Evolutionary conservation across 2,797 vertebrate species (phyloP), one percentile per base, ranked within the genome.

Genomic region (Rhinichthys osculus): DNA sequence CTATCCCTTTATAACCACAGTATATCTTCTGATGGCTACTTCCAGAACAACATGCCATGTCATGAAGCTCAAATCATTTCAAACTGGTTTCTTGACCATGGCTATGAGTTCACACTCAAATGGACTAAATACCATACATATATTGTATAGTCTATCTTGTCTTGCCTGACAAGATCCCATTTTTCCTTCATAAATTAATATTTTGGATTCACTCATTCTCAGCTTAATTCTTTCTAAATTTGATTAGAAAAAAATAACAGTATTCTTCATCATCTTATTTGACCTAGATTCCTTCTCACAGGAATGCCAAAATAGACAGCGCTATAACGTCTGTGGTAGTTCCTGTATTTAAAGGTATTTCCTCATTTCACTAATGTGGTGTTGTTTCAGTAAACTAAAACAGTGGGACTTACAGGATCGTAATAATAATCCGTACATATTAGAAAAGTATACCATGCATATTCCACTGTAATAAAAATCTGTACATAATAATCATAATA

Each of bases 381-480:
- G 30, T 30, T 64, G n/a, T 30, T 79, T 64, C 23, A 66, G 38
- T 78, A 64, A 78, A 57, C 21, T 78, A 40, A 78, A 79, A 64
- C 77, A 47, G 57, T 13, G 11, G 13, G 21, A 50, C 30, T 38
- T 69, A 23, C 11, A 54, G 47, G 30, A 10, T 54, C 7, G 27
- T 69, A 69, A 81, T 69, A 52, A 66, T n/a, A 35, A 50, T 44
- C n/a, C 1, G 1, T 57, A 57, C 54, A 57, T 23, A 30, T 35
- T 27, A 50, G 27, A 69, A 80, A 50, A 47, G 42, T 50, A 54
- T 66, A 82, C 5, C 69, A 57, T 40, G 35, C 35, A 27, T 50
- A 52, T 70, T n/a, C 16, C 33, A 69, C 10, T 13, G 27, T 52
- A 69, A 81, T 52, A 67, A 44, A 9, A n/a, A 50, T 33, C 16